Base-by-base conservation (phyloP, 2,888 invertebrate genomes). In the Latrodectus hesperus region DNA sequence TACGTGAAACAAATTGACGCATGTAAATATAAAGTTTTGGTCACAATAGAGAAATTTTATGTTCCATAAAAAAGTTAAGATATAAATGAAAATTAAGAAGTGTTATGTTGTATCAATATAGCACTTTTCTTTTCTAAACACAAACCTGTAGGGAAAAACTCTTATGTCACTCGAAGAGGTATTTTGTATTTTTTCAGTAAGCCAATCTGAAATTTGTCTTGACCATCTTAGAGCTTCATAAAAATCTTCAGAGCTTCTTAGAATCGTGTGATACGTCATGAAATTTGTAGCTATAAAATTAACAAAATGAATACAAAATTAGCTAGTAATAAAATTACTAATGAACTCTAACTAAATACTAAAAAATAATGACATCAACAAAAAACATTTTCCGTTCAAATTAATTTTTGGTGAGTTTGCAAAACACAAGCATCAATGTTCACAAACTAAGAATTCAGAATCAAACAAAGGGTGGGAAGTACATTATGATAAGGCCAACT, bases 221-320 rank as follows among this genome's bases (percentile, higher is more conserved):
- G 96, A 96, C 91, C 95, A 95, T 90, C 94, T 93, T 80, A 99
- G 92, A 6, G 98, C 96, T 70, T 94, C 94, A 89, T 96, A 97
- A 92, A 96, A 99, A 91, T 99, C 98, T 51, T 94, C 92, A 0
- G 97, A 96, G 0, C 94, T 95, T 90, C 95, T 95, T 73, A 98
- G 93, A 0, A 96, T 95, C 0, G 95, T 95, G 91, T 98, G 98
- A 92, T 96, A 99, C 0, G 97, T 95, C 97, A 98, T 98, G 91
- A 97, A 96, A 92, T 96, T 95, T 0, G 96, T 95, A 79, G 97
- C 96, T 90, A 51, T 64, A 67, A 68, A 17, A 22, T 22, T 22
- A 22, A 22, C 22, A 22, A 22, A 22, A 22, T 22, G 22, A 22
- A 74, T 17, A 73, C 51, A 52, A 49, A 11, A 9, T 26, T 49